A percentile compares a stretch with the other conserved stretches of the same genome.
Conservation (phyloP, 2,113 vertebrate species). For the Falco punctatus region DNA sequence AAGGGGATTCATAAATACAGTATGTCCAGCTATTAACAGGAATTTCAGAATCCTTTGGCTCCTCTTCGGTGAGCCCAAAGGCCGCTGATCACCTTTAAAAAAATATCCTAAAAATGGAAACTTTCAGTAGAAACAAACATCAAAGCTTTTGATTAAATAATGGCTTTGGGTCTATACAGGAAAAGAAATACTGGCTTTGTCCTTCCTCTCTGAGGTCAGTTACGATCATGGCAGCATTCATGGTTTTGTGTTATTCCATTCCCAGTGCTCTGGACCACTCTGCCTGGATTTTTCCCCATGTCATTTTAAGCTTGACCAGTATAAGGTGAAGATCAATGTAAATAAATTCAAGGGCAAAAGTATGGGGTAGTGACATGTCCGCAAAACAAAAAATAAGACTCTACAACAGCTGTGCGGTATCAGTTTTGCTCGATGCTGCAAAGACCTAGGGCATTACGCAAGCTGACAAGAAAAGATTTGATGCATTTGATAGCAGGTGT, state of each 20-base stretch:
- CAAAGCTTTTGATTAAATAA: neutral
- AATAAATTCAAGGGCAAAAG: conserved; percentile 72
- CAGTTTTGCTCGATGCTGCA: conserved; percentile 73
- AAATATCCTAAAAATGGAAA: neutral
- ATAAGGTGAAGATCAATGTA: conserved; percentile 55
- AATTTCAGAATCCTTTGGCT: neutral
- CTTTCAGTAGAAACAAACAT: neutral
- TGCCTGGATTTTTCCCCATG: neutral
- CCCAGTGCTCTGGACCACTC: neutral
- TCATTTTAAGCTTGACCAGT: conserved; percentile 2
- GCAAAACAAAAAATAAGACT: conserved; percentile 75
- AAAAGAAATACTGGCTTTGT: neutral
- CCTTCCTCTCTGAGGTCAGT: neutral
- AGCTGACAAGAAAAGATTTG: conserved; percentile 76
- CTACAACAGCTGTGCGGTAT: conserved; percentile 76
- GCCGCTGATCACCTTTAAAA: neutral
- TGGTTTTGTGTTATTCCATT: neutral
- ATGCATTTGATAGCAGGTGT: conserved; percentile 79
- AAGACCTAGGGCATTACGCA: conserved; percentile 74
- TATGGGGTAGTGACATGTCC: conserved; percentile 60
- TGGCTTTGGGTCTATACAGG: neutral
- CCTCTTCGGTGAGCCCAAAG: neutral
- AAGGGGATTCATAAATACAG: neutral
- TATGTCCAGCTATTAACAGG: neutral
- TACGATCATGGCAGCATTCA: neutral